phyloP scores from a whole-genome alignment of 2,797 vertebrate genomes.

The Echeneis naucrates region DNA sequence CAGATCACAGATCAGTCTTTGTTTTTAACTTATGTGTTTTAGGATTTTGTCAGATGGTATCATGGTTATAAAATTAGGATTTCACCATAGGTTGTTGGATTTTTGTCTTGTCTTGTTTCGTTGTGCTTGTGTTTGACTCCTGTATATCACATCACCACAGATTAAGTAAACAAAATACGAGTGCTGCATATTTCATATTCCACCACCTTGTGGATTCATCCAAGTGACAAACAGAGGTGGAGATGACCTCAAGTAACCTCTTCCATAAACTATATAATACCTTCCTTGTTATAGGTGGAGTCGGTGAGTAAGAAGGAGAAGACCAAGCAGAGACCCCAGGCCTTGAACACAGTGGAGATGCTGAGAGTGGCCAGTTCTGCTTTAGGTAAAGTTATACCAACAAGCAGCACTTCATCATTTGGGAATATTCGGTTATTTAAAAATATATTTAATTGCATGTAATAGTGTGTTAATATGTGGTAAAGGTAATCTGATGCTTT shows the following conservation, averaged over 20 bases:
- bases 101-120: too few relatives aligned
- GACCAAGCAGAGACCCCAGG: slow-evolving; percentile 94
- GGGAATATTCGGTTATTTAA: not conserved
- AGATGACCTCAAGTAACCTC: not conserved
- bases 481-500: not conserved
- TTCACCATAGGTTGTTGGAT: too few relatives aligned
- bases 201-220: not conserved
- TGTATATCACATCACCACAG: not conserved
- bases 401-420: not conserved
- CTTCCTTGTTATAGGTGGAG: slow-evolving; percentile 86
- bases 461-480: too few relatives aligned
- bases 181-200: not conserved
- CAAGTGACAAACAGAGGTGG: not conserved
- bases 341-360: slow-evolving; percentile 99
- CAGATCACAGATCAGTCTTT: too few relatives aligned
- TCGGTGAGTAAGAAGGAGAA: slow-evolving; percentile 97
- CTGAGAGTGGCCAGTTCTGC: slow-evolving; percentile 95
- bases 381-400: slow-evolving; percentile 83
- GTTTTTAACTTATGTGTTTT: too few relatives aligned
- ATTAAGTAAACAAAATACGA: not conserved
- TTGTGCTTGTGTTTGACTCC: not conserved
- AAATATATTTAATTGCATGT: too few relatives aligned
- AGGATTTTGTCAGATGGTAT: too few relatives aligned
- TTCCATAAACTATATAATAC: not conserved
- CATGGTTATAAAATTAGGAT: too few relatives aligned